Evolutionary conservation across 2,797 vertebrate genomes (phyloP).

Genomic region (Microctenopoma lineatum): DNA sequence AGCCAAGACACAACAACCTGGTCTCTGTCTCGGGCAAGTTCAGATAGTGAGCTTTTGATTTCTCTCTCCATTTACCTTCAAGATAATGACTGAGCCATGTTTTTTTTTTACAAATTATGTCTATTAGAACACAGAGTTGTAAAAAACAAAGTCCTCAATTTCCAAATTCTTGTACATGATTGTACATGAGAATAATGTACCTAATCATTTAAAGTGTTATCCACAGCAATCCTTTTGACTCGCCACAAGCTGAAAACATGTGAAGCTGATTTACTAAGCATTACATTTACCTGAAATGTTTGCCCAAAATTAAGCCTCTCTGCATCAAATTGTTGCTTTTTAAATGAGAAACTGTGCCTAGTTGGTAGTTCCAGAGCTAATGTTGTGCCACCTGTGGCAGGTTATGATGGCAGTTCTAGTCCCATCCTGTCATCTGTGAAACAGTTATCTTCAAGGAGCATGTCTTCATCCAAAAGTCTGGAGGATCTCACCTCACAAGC

Average conservation of each 20-base stretch:
- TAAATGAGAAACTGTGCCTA: slow-evolving; percentile 36
- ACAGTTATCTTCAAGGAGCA: slow-evolving; percentile 82
- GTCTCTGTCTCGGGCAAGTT: slow-evolving; percentile 68
- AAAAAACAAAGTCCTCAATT: neutral
- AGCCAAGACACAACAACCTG: slow-evolving; percentile 50
- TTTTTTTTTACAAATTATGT: slow-evolving; percentile 27
- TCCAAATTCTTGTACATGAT: neutral
- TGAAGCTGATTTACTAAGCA: neutral
- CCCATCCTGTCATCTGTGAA: slow-evolving; percentile 83
- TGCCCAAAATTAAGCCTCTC: neutral
- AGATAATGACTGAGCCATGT: slow-evolving; percentile 19
- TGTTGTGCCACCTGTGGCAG: slow-evolving; percentile 84
- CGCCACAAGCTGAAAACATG: neutral
- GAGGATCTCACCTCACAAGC: slow-evolving; percentile 87
- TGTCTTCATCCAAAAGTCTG: slow-evolving; percentile 90
- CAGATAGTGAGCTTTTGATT: slow-evolving; percentile 74
- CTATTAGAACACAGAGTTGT: too few species aligned
- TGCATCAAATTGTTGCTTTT: neutral
- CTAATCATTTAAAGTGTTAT: neutral
- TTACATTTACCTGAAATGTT: neutral
- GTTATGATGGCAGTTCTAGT: slow-evolving; percentile 83
- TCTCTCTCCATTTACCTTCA: slow-evolving; percentile 27
- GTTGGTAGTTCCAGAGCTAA: slow-evolving; percentile 74
- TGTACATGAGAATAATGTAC: neutral
- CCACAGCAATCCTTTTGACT: neutral